A percentile compares a stretch with the other conserved stretches of the same genome.
phyloP scores from a whole-genome alignment of 2,797 vertebrate genomes.

The Sebastes cheni region DNA sequence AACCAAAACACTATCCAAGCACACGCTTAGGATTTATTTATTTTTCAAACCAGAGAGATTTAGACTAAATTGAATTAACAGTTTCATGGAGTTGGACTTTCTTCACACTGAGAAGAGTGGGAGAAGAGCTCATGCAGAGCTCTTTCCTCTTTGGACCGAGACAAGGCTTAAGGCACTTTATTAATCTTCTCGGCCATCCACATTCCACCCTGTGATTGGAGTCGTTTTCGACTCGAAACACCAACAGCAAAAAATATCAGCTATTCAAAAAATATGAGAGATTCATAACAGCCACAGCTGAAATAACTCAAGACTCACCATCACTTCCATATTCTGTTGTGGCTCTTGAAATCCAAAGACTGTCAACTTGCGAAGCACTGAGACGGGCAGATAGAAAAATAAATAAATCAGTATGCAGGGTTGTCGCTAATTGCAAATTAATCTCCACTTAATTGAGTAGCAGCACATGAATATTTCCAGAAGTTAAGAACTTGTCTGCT shows the following conservation, averaged over 20 bases:
- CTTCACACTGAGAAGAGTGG: slow-evolving; percentile 10
- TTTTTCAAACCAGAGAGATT: slow-evolving; percentile 31
- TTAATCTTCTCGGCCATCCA: slow-evolving; percentile 44
- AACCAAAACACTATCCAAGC: slow-evolving; percentile 25
- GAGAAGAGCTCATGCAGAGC: slow-evolving; percentile 40
- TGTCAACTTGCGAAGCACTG: slow-evolving; percentile 95
- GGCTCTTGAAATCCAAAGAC: slow-evolving; percentile 96
- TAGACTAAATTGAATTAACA: slow-evolving; percentile 56
- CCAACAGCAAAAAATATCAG: slow-evolving; percentile 29
- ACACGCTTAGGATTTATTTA: background rate
- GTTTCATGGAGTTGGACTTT: slow-evolving; percentile 53
- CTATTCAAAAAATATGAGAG: slow-evolving; percentile 9
- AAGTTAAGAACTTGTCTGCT: background rate
- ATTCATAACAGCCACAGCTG: background rate
- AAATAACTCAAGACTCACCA: slow-evolving; percentile 86
- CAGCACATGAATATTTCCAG: background rate
- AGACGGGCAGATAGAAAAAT: background rate
- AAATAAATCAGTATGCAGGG: background rate
- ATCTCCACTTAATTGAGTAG: background rate
- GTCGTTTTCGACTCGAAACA: slow-evolving; percentile 40
- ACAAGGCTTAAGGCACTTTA: slow-evolving; percentile 55
- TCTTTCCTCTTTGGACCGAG: slow-evolving; percentile 55
- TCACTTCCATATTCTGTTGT: slow-evolving; percentile 91
- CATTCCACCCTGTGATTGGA: slow-evolving; percentile 36
- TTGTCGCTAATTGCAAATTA: background rate